Base-by-base conservation (phyloP, 2,888 invertebrate genomes). In the Drosophila antonietae region DNA sequence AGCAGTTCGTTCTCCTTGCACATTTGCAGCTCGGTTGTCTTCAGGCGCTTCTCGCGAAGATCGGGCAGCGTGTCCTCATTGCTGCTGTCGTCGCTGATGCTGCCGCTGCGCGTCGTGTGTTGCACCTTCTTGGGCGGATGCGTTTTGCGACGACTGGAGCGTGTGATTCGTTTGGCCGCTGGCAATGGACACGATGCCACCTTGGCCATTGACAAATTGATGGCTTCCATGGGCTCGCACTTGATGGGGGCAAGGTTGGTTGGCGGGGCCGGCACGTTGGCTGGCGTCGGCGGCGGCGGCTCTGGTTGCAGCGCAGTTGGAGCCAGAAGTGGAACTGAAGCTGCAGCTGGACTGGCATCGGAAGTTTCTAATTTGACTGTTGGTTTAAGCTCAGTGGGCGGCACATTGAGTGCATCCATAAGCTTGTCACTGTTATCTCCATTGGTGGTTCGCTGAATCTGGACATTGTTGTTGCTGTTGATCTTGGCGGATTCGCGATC, bases 91-190 rank as follows among this genome's bases (percentile, higher is more conserved):
- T 75, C 75, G 39, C 75, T 78, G 49, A 43, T 73, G 71, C 82
- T 83, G 65, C 68, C 73, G n/a, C 58, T 69, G 37, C 55, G 71
- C 39, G 66, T 66, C 0, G 70, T 78, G 44, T 68, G 78, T 18
- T 88, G 81, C 18, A 81, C 80, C 57, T 81, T 85, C 43, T 85
- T 88, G 41, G 88, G 85, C n/a, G 81, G 75, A 59, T 83, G 83
- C 12, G 86, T 85, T 39, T 85, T 85, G 52, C 88, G 88, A 52
- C 88, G 86, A 41, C 83, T 88, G 33, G 86, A 69, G 14, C 88
- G 81, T n/a, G 77, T 80, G 10, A 69, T 51, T 18, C 65, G 81
- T 18, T 68, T 74, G 7, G 49, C 65, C 7, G 49, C 65, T 20
- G 55, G 68, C 51, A 47, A 51, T 31, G 64, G 39, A 28, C 58